Base-by-base conservation (phyloP, 1,140 invertebrate genomes). In the Papilio machaon region DNA sequence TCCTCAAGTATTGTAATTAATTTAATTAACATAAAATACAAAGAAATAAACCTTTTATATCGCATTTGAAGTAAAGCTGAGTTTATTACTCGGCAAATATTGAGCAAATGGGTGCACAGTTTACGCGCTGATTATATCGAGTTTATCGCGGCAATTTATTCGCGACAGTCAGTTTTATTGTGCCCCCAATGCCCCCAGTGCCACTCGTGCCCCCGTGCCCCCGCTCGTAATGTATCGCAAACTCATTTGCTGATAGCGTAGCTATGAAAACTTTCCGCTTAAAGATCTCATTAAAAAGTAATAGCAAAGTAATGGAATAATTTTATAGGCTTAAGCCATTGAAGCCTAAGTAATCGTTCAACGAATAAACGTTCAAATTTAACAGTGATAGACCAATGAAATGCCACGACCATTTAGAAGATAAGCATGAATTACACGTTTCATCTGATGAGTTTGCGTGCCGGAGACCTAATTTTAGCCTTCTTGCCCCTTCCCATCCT, bases 201-300 rank as follows among this genome's bases (percentile, higher is more conserved):
- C 54, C 54, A 2, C 54, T 17, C 17, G 54, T 58, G 54, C 54
- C 54, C 54, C 54, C 54, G 23, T 75, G 38, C 46, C 19, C 43
- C 43, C 43, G 6, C n/a, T 19, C 46, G 47, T 76, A 75, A 75
- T 47, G 43, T 76, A 47, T 76, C 74, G 74, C 19, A 76, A 76
- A 76, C 64, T 70, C 64, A 70, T 76, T 76, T 52, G 74, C 46
- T 76, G 74, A 76, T 76, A 76, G 74, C 74, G 47, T 52, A 10
- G 46, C 23, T 76, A 76, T 76, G 43, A 76, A 76, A 76, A 49
- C 47, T 70, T 70, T 70, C 5, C 15, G 30, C 64, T 70, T 35
- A 70, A 70, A 30, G 64, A 70, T 70, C 13, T 70, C 30, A 70
- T 70, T 70, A 70, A 70, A 70, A 35, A 30, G 23, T 60, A 23